Evolutionary conservation across 2,113 vertebrate genomes (phyloP), one percentile per base, ranked within the genome.

Genomic region (Ophiodon elongatus): DNA sequence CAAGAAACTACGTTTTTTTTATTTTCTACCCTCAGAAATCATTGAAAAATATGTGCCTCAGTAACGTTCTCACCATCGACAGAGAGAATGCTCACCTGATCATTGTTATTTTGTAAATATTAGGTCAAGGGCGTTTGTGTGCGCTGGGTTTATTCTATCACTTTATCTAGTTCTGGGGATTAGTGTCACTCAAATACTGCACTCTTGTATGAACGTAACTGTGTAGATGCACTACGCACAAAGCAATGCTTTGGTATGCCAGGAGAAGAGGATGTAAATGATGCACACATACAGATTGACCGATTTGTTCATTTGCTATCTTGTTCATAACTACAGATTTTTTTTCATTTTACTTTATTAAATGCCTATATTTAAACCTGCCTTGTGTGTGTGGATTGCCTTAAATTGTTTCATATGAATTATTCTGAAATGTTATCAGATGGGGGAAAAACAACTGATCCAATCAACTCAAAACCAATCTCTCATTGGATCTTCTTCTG

Each of bases 1-100:
- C 0, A 73, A 67, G 47, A 75, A 56, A 81, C 4, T 0, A n/a
- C 10, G 2, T 73, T 71, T 77, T 59, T 82, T 71, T 72, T 73
- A 52, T 85, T 76, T 76, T 78, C n/a, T 65, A 79, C n/a, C 47
- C 27, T 79, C 25, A 85, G 68, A 45, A 70, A 43, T 66, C 50
- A 77, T 47, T 76, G 50, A 85, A 39, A 60, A 91, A 86, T 17
- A 93, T 86, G 94, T 94, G 94, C 94, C 94, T 94, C 88, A 77
- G 82, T 67, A 82, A 80, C 80, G 85, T 84, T 83, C 79, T 90
- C 82, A 73, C 68, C 85, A 52, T 79, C 6, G 78, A 91, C 79
- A 86, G 29, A 91, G 79, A 80, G 84, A 90, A 85, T 86, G 91
- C 73, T 89, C 67, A 88, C 79, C 84, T 87, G 69, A 79, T 83